phyloP scores from a whole-genome alignment of 37 sponge, comb jelly and placozoan genomes.

The Geodia barretti region DNA sequence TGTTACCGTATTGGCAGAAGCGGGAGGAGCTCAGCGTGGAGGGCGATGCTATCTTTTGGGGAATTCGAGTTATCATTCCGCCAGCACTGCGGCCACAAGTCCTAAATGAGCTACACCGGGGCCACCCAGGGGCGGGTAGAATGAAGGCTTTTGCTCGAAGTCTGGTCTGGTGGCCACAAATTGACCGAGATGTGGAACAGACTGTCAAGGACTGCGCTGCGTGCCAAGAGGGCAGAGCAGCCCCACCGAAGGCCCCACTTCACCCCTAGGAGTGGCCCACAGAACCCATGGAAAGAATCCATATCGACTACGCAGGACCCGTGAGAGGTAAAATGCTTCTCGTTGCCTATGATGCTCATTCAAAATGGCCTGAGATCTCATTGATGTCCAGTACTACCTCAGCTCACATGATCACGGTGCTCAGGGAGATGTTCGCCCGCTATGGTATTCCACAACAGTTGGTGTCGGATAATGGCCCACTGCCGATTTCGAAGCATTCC shows the following conservation, averaged over 20 bases:
- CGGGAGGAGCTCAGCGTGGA: slow-evolving; percentile 3
- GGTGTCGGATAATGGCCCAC: slow-evolving; percentile 35
- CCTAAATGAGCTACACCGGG: slow-evolving; percentile 8
- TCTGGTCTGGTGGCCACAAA: slow-evolving; percentile 3
- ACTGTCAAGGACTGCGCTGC: background rate
- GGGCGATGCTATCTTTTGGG: slow-evolving; percentile 18
- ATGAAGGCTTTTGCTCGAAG: slow-evolving; percentile 26
- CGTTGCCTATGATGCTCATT: background rate
- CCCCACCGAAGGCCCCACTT: background rate
- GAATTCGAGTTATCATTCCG: background rate
- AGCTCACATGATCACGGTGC: background rate
- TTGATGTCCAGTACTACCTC: slow-evolving; percentile 14
- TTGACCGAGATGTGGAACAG: background rate
- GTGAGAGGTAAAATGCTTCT: background rate
- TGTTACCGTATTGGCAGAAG: background rate
- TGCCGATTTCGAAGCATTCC: slow-evolving; percentile 7
- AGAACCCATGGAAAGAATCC: slow-evolving; percentile 16
- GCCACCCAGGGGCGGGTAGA: background rate
- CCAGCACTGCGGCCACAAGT: background rate
- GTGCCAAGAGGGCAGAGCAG: background rate
- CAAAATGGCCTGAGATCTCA: slow-evolving; percentile 11
- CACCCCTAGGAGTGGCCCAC: slow-evolving; percentile 6
- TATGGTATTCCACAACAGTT: slow-evolving; percentile 9
- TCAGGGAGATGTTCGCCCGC: background rate
- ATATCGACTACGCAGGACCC: slow-evolving; percentile 19